Evolutionary conservation across 2,888 invertebrate species (phyloP).

Genomic region (Helobdella robusta): DNA sequence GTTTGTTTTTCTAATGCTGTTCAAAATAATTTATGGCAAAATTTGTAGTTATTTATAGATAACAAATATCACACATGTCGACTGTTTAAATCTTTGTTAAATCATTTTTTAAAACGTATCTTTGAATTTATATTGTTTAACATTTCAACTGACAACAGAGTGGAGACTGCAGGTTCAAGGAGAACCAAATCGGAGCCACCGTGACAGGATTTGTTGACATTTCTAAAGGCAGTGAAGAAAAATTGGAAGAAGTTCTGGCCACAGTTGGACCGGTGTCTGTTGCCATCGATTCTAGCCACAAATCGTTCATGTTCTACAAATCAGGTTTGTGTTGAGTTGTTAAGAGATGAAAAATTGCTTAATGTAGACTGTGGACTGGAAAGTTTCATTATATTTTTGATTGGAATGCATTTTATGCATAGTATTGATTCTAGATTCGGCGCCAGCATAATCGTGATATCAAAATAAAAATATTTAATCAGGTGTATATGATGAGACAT

Average conservation of each 20-base stretch:
- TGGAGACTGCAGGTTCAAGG: slow-evolving; percentile 53
- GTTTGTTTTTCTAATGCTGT: not conserved
- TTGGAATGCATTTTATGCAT: not conserved
- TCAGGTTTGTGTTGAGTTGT: too few relatives aligned
- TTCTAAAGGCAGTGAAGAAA: slow-evolving; percentile 62
- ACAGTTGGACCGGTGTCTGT: slow-evolving; percentile 74
- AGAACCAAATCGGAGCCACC: slow-evolving; percentile 63
- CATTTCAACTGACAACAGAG: too few relatives aligned
- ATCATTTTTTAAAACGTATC: too few relatives aligned
- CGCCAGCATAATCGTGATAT: not conserved
- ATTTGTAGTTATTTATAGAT: too few relatives aligned
- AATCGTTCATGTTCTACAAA: slow-evolving; percentile 33
- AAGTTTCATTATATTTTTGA: too few relatives aligned
- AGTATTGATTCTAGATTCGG: not conserved
- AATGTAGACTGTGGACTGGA: not conserved
- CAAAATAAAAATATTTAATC: not conserved
- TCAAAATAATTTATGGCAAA: too few relatives aligned
- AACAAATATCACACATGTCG: too few relatives aligned
- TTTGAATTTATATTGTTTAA: too few relatives aligned
- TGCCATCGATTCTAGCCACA: slow-evolving; percentile 72
- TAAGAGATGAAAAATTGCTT: too few relatives aligned
- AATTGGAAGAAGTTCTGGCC: slow-evolving; percentile 68
- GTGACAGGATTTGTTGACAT: slow-evolving; percentile 68
- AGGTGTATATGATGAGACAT: slow-evolving; percentile 66
- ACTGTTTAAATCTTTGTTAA: too few relatives aligned